A percentile compares a stretch with the other conserved stretches of the same genome.
Conservation (phyloP, 2,888 invertebrate genomes). For the Acanthosepion esculentum region DNA sequence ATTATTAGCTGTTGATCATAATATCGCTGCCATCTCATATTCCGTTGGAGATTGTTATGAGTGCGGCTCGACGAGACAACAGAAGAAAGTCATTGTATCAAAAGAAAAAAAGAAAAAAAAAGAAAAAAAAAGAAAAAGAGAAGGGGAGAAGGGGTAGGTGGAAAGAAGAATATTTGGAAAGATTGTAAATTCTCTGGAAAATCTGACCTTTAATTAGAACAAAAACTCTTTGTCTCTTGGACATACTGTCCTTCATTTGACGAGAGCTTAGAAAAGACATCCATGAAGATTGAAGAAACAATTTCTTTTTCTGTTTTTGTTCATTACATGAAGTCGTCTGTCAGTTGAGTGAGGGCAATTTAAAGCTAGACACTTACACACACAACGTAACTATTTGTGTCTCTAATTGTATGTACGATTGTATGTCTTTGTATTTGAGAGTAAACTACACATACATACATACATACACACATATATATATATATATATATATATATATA, state of each 20-base stretch:
- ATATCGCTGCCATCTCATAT: slow-evolving; percentile 33
- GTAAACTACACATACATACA: too few relatives aligned
- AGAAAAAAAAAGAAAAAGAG: neutral
- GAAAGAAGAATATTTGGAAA: neutral
- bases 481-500: neutral
- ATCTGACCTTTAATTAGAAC: slow-evolving; percentile 17
- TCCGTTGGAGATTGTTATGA: neutral
- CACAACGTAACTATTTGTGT: neutral
- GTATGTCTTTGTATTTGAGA: too few relatives aligned
- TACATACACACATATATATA: neutral
- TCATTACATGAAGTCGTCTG: neutral
- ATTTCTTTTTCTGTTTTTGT: neutral
- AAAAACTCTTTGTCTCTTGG: neutral
- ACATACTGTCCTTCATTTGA: neutral
- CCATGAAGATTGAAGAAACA: neutral
- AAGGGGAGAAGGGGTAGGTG: neutral
- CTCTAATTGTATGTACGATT: neutral
- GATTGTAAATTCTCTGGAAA: neutral
- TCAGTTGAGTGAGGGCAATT: neutral
- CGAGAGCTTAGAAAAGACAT: slow-evolving; percentile 19
- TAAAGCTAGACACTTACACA: neutral
- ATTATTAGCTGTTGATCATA: slow-evolving; percentile 10
- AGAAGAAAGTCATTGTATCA: neutral
- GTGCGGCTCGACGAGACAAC: neutral
- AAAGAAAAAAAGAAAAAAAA: neutral